Percentiles rank a stretch among this genome's conserved stretches.
These are phyloP conservation scores for Sinelater perroti DNA, from an alignment of 2,888 invertebrate genomes.

Conservation along the genomic window DNA sequence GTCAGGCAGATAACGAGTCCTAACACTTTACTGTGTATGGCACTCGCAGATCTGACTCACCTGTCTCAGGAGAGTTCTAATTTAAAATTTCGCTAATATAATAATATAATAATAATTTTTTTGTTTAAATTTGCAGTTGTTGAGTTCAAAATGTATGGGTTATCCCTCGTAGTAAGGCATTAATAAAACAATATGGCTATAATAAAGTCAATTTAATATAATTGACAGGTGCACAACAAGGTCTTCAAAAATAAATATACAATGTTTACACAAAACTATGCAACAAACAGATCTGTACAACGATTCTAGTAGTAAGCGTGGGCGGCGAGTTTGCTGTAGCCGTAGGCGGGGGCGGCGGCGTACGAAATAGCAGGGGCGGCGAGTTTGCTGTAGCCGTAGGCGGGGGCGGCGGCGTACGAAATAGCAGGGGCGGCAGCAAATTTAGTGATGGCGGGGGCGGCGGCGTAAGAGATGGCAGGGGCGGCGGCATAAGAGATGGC, in stretches of 20 bases:
- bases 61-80: no score
- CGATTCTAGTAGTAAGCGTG: constrained; percentile 10
- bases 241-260: constrained; percentile 31
- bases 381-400: neutral
- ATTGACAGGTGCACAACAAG: constrained; percentile 22
- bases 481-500: constrained; percentile 16
- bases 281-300: constrained; percentile 23
- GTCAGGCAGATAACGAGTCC: no score
- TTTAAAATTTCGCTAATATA: no score
- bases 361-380: neutral
- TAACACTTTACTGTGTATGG: no score
- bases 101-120: no score
- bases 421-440: neutral
- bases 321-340: neutral
- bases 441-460: neutral
- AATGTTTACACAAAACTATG: constrained; percentile 29
- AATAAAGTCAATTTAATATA: constrained; percentile 19
- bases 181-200: no score
- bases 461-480: constrained; percentile 22
- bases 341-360: no score
- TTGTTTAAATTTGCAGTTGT: no score
- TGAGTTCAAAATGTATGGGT: no score
- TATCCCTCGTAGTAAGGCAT: no score
- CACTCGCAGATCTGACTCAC: no score
- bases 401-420: neutral